Conservation (phyloP, 2,797 vertebrate species). For the Silurus aristotelis region DNA sequence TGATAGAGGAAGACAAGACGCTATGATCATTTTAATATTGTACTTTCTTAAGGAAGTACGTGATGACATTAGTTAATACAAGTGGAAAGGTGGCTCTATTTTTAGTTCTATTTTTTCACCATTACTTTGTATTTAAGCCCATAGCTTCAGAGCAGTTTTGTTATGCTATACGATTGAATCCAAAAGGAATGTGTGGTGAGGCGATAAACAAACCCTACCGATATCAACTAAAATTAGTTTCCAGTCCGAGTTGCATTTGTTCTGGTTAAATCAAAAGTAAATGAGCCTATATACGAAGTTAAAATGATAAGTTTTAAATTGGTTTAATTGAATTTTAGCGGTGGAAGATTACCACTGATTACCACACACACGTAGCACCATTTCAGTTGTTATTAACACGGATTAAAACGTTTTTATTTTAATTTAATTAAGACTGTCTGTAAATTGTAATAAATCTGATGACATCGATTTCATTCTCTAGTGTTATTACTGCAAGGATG, state of each 20-base stretch:
- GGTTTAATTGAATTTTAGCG: conserved; percentile 82
- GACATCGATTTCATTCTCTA: conserved; percentile 59
- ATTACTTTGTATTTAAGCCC: conserved; percentile 1
- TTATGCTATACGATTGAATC: conserved; percentile 35
- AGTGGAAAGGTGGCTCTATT: background rate
- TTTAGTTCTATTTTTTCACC: background rate
- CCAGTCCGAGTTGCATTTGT: conserved; percentile 68
- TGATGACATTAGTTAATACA: conserved; percentile 16
- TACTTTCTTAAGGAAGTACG: background rate
- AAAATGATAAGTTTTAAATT: conserved; percentile 78
- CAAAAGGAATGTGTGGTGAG: conserved; percentile 54
- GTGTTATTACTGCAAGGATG: conserved; percentile 51
- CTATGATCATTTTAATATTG: conserved; percentile 36
- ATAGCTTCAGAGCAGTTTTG: background rate
- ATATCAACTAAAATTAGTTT: conserved; percentile 63
- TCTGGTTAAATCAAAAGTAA: conserved; percentile 73
- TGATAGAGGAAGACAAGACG: conserved; percentile 64
- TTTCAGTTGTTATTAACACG: conserved; percentile 80
- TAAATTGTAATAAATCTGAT: conserved; percentile 70
- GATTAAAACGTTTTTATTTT: conserved; percentile 77
- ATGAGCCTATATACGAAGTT: conserved; percentile 73
- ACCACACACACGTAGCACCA: conserved; percentile 73
- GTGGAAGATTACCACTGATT: conserved; percentile 68
- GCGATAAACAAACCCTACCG: conserved; percentile 70
- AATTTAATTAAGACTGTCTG: conserved; percentile 72